Percentiles rank a stretch among this genome's conserved stretches.
Evolutionary conservation across 2,797 vertebrate species (phyloP).

Genomic region (Poeciliopsis paucimaculata): DNA sequence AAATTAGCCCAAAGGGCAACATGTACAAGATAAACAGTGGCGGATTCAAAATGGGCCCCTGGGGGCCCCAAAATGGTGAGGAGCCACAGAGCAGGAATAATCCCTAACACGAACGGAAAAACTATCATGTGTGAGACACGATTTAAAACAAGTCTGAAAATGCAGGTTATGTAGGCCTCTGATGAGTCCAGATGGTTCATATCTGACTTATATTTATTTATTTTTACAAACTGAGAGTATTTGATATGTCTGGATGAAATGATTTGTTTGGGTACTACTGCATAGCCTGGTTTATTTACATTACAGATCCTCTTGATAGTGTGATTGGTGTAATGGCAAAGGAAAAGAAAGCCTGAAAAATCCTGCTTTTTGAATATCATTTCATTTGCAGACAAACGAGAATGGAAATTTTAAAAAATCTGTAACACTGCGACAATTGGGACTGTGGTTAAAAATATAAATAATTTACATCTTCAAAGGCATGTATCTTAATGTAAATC

Average conservation of each 20-base stretch:
- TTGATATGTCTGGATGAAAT: not conserved
- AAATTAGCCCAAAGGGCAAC: constrained; percentile 1
- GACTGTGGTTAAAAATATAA: not conserved
- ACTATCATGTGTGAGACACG: not conserved
- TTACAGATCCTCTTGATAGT: not conserved
- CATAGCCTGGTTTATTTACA: not conserved
- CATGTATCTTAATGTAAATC: not conserved
- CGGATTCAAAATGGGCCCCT: not conserved
- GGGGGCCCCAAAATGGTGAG: not conserved
- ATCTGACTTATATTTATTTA: not conserved
- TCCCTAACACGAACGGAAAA: not conserved
- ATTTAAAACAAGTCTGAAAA: not conserved
- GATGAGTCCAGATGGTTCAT: not conserved
- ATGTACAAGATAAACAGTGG: not conserved
- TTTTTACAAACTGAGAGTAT: not conserved
- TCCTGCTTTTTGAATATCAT: not conserved
- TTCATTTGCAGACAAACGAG: not conserved
- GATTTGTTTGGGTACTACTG: not conserved
- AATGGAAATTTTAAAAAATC: not conserved
- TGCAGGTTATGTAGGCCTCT: not conserved
- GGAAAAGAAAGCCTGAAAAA: not conserved
- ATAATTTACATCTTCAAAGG: not conserved
- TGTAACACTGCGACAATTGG: not conserved
- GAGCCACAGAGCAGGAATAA: not conserved
- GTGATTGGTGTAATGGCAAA: not conserved